Conservation (phyloP, 2,888 invertebrate genomes). For the Aphidius colemani region DNA sequence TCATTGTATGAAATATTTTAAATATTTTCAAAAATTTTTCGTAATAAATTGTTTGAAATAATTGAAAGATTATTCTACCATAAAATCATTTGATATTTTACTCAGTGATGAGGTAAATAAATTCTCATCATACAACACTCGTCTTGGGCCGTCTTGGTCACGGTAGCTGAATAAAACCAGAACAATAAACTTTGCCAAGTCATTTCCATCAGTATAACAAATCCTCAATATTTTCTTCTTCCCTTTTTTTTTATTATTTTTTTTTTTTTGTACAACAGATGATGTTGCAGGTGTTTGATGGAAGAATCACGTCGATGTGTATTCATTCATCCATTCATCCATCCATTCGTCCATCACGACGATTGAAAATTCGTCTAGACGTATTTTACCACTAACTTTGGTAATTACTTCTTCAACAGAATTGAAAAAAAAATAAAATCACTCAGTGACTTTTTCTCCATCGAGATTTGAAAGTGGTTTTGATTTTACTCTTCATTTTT, state of each 20-base stretch:
- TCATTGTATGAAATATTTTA: too few relatives aligned
- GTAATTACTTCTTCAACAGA: too few relatives aligned
- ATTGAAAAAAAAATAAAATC: too few relatives aligned
- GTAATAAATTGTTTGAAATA: too few relatives aligned
- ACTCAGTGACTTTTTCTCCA: too few relatives aligned
- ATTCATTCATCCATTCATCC: background rate
- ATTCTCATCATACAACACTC: background rate
- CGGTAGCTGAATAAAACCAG: slow-evolving; percentile 10
- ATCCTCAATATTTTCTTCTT: too few relatives aligned
- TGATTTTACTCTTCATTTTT: too few relatives aligned
- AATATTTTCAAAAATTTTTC: too few relatives aligned
- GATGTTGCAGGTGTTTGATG: slow-evolving; percentile 13
- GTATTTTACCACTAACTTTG: too few relatives aligned
- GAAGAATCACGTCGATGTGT: slow-evolving; percentile 3
- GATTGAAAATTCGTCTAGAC: background rate
- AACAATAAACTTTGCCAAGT: slow-evolving; percentile 19
- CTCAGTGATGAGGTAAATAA: background rate
- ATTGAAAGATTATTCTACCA: background rate
- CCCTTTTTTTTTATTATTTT: too few relatives aligned
- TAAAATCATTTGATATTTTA: background rate
- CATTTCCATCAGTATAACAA: slow-evolving; percentile 12
- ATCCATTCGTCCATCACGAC: background rate
- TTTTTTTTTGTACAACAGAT: background rate
- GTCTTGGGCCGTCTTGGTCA: slow-evolving; percentile 12
- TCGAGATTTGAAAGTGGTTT: too few relatives aligned